These are phyloP conservation scores for Cyprinodon brontotheroides DNA, from an alignment of 2,113 vertebrate species.

Conservation along the genomic window DNA sequence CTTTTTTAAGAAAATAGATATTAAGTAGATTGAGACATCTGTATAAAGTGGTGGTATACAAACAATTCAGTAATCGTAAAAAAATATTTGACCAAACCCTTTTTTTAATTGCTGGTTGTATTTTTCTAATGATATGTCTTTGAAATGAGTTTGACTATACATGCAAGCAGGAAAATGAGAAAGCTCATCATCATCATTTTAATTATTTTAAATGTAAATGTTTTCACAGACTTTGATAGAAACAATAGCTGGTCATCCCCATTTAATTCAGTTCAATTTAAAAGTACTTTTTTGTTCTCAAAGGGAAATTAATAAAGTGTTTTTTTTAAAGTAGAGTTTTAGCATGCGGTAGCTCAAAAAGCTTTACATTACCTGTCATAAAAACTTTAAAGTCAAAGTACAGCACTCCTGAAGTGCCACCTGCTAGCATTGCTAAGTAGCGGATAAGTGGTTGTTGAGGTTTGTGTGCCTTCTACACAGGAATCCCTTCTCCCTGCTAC, in stretches of 20 bases:
- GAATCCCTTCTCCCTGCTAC: constrained; percentile 66
- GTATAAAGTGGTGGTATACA: constrained; percentile 1
- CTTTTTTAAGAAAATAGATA: constrained; percentile 18
- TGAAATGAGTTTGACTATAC: not conserved
- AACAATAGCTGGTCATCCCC: constrained; percentile 7
- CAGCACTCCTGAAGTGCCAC: constrained; percentile 30
- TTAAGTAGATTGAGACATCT: not conserved
- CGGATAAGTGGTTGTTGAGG: constrained; percentile 76
- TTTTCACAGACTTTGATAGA: not conserved
- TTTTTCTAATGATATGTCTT: too few species aligned
- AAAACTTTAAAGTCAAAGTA: constrained; percentile 37
- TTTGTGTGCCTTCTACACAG: constrained; percentile 65
- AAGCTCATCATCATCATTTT: not conserved
- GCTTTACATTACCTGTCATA: constrained; percentile 31
- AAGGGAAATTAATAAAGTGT: too few species aligned
- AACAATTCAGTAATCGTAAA: not conserved
- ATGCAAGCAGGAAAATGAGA: not conserved
- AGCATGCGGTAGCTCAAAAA: constrained; percentile 30
- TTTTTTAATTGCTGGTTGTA: too few species aligned
- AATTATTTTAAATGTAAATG: not conserved
- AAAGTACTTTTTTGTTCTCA: too few species aligned
- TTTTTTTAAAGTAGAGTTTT: not conserved
- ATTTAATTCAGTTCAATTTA: constrained; percentile 8
- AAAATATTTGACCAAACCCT: too few species aligned
- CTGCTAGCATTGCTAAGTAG: constrained; percentile 71